Base-by-base conservation (phyloP, 2,888 invertebrate genomes). In the Limnephilus auricula region DNA sequence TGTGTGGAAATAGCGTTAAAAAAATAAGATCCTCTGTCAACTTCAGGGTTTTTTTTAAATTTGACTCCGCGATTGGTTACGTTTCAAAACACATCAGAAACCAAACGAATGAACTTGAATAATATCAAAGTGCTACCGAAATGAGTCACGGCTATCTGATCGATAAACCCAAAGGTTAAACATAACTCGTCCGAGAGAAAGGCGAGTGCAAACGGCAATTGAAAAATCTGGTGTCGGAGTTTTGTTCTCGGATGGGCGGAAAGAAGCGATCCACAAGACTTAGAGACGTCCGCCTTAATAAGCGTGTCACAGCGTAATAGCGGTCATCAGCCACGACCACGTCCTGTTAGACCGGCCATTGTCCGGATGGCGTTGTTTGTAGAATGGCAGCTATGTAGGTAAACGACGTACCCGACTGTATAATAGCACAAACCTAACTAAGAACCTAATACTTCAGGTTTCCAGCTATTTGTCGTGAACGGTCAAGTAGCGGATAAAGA, bases 291-390 rank as follows among this genome's bases (percentile, higher is more conserved):
- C 89, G 79, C 45, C 79, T 45, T 86, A 85, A 90, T 90, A 85
- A 85, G 90, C 85, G 90, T 79, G 85, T 79, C 37, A 90, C 84
- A 79, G 65, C 30, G 79, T 90, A 90, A 90, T 90, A 86, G 40
- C 79, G 85, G 84, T 90, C 79, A 90, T 86, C 90, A 86, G 37
- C 90, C 4, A 37, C 90, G 85, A 78, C 89, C 82, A 15, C 82
- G 82, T 83, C 37, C 37, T 89, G 89, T 89, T 65, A 86, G 50
- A 13, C 31, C 50, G 86, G 86, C 30, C 34, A 86, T 86, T 86
- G 86, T 86, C 86, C 32, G 50, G 50, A 31, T 86, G 65, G 65
- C 30, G 84, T 37, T 85, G 40, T 40, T 85, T 40, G 40, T 85
- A 37, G 82, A 25, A 34, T 37, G 84, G 84, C 40, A 40, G 40